These are phyloP conservation scores for Hydrotaea cyrtoneurina DNA, from an alignment of 2,888 invertebrate genomes.

Conservation along the genomic window DNA sequence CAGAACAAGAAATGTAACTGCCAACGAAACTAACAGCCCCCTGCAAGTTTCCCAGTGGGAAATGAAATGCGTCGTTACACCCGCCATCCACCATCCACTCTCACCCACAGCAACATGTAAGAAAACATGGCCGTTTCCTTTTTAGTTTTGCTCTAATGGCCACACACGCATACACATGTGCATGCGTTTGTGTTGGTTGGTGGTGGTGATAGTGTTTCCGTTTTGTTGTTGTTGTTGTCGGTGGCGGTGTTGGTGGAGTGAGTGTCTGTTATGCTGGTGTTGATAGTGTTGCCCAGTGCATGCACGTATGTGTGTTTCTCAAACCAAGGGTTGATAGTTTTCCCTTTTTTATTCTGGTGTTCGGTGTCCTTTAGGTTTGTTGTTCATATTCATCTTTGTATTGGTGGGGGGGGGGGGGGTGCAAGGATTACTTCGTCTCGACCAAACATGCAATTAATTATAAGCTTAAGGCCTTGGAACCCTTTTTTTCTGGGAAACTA, in stretches of 20 bases:
- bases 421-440: conserved; percentile 80
- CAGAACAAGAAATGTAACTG: conserved; percentile 59
- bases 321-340: conserved; percentile 42
- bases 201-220: background rate
- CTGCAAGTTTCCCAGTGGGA: background rate
- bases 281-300: conserved; percentile 50
- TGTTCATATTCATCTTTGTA: conserved; percentile 52
- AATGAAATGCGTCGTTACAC: background rate
- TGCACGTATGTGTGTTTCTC: background rate
- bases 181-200: background rate
- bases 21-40: conserved; percentile 40
- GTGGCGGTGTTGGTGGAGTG: background rate
- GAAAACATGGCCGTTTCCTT: conserved; percentile 63
- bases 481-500: conserved; percentile 70
- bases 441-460: conserved; percentile 81
- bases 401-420: no score
- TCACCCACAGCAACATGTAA: conserved; percentile 21
- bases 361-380: conserved; percentile 30
- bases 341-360: conserved; percentile 21
- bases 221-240: no score
- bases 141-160: conserved; percentile 18
- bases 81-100: background rate
- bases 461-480: conserved; percentile 80
- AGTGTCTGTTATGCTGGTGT: conserved; percentile 40
- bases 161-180: background rate